Percentiles rank a stretch among this genome's conserved stretches.
These are phyloP conservation scores for Pristionchus japonicus DNA, from an alignment of 2,888 invertebrate genomes.

Conservation along the genomic window DNA sequence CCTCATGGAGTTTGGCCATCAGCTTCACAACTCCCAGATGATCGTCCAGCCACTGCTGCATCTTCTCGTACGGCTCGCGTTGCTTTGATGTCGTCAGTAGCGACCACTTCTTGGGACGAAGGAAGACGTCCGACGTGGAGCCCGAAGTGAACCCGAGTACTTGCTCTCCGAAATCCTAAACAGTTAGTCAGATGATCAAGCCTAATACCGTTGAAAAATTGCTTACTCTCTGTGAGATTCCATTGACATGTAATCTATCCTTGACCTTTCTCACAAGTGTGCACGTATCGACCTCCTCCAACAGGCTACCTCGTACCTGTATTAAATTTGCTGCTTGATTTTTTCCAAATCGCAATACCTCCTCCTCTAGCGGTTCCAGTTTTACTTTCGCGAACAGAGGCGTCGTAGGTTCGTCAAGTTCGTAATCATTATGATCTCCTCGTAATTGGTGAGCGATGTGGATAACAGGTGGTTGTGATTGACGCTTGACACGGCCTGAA, in stretches of 20 bases:
- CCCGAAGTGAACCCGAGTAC: slow-evolving; percentile 92
- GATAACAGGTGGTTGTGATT: background rate
- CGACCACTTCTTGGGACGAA: slow-evolving; percentile 98
- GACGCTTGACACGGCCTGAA: background rate
- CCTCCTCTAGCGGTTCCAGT: slow-evolving; percentile 4
- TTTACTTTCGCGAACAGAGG: slow-evolving; percentile 37
- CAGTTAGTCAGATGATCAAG: background rate
- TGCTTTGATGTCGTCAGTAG: slow-evolving; percentile 87
- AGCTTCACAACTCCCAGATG: slow-evolving; percentile 51
- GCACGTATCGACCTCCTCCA: slow-evolving; percentile 94
- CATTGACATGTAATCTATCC: slow-evolving; percentile 77
- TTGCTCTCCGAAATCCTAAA: slow-evolving; percentile 85
- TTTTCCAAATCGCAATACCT: too few species aligned
- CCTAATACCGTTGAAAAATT: too few species aligned
- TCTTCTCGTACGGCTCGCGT: slow-evolving; percentile 52
- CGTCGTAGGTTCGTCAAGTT: background rate
- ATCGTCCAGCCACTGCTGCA: slow-evolving; percentile 54
- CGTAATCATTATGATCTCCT: background rate
- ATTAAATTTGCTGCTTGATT: too few species aligned
- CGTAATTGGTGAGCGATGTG: background rate
- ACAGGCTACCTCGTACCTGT: background rate
- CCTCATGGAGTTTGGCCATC: slow-evolving; percentile 47
- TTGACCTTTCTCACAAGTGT: slow-evolving; percentile 85
- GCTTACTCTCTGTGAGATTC: slow-evolving; percentile 88
- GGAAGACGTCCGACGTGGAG: slow-evolving; percentile 93